phyloP scores from a whole-genome alignment of 2,888 invertebrate species.

The Tipula confusa region DNA sequence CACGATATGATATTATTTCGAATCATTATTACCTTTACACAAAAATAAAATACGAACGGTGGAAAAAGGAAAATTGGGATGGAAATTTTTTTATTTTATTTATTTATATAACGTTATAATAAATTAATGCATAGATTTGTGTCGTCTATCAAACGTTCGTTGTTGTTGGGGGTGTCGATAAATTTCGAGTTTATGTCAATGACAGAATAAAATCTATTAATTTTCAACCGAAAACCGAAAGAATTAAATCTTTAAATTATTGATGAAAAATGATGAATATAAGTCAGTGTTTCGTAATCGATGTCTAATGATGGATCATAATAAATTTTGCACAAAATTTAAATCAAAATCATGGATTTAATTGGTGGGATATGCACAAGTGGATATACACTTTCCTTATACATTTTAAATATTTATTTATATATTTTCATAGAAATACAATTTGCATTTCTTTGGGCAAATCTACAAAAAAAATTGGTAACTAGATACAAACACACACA shows the following conservation, averaged over 20 bases:
- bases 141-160: background rate
- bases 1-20: background rate
- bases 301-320: background rate
- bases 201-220: slow-evolving; percentile 12
- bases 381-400: too few species aligned
- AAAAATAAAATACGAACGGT: background rate
- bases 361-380: too few species aligned
- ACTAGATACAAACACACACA: background rate
- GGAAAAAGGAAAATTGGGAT: slow-evolving; percentile 7
- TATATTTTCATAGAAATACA: too few species aligned
- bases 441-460: too few species aligned
- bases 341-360: too few species aligned
- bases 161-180: background rate
- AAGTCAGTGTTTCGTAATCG: background rate
- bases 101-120: background rate
- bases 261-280: background rate
- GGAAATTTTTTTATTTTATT: slow-evolving; percentile 5
- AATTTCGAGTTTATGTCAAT: slow-evolving; percentile 14
- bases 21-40: background rate
- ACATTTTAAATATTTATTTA: too few species aligned
- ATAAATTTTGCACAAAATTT: too few species aligned
- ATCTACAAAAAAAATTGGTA: too few species aligned
- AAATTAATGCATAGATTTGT: background rate
- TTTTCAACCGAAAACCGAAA: background rate
- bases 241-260: background rate